A percentile compares a stretch with the other conserved stretches of the same genome.
These are phyloP conservation scores for Slavum lentiscoides DNA, from an alignment of 2,888 invertebrate genomes.

Conservation along the genomic window DNA sequence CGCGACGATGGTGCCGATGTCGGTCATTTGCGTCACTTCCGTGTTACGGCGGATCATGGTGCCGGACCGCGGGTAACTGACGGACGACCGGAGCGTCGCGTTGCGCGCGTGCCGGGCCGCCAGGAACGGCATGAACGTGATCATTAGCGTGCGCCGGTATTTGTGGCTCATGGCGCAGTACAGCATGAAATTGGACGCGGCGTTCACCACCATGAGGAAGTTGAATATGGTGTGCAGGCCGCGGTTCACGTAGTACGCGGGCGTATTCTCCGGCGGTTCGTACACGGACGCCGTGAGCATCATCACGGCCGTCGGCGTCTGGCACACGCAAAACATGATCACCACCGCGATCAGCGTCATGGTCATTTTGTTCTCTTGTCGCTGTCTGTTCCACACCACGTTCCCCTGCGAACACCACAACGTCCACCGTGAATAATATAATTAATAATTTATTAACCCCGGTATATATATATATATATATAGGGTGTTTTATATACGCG, in stretches of 20 bases:
- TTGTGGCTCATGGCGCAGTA: slow-evolving; percentile 77
- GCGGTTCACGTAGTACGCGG: slow-evolving; percentile 60
- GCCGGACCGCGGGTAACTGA: slow-evolving; percentile 47
- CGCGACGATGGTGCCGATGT: not conserved
- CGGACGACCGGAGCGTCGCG: slow-evolving; percentile 42
- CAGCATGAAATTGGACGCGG: slow-evolving; percentile 76
- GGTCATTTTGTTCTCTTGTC: slow-evolving; percentile 74
- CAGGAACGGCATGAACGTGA: slow-evolving; percentile 57
- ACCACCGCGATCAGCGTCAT: slow-evolving; percentile 77
- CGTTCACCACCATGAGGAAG: slow-evolving; percentile 71
- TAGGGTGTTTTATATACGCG: too few relatives aligned
- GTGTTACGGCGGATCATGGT: slow-evolving; percentile 44
- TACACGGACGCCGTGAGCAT: slow-evolving; percentile 60
- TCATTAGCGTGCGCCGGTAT: slow-evolving; percentile 66
- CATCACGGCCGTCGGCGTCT: slow-evolving; percentile 70
- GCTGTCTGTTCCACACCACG: slow-evolving; percentile 59
- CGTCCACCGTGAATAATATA: too few relatives aligned
- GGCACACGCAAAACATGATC: slow-evolving; percentile 74
- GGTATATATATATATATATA: too few relatives aligned
- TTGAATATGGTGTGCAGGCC: slow-evolving; percentile 75
- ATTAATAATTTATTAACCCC: too few relatives aligned
- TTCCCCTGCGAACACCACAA: slow-evolving; percentile 40
- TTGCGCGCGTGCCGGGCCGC: slow-evolving; percentile 49
- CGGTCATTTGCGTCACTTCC: slow-evolving; percentile 43
- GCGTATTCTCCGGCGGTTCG: slow-evolving; percentile 56